phyloP scores from a whole-genome alignment of 2,888 invertebrate species.

The Drosophila neutralis region DNA sequence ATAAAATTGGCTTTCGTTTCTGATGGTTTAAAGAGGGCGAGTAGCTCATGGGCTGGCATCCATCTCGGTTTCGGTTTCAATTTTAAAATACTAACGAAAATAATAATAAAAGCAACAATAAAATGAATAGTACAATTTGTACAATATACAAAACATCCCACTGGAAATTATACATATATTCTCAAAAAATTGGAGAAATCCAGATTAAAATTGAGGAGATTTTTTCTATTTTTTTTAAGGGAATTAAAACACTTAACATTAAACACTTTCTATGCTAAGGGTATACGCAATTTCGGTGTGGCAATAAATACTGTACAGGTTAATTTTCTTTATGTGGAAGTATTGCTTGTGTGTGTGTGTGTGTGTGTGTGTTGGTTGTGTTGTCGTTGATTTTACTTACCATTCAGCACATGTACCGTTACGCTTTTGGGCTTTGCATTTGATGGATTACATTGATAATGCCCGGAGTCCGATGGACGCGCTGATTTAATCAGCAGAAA shows the following conservation, averaged over 20 bases:
- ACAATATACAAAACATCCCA: too few relatives aligned
- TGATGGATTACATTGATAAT: conserved; percentile 97
- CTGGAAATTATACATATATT: too few relatives aligned
- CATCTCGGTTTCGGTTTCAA: too few relatives aligned
- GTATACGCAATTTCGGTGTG: conserved; percentile 15
- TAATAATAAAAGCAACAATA: too few relatives aligned
- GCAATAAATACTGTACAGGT: conserved; percentile 6
- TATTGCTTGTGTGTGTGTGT: conserved; percentile 42
- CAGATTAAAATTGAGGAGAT: not conserved
- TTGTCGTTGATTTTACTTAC: conserved; percentile 87
- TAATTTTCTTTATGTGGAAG: conserved; percentile 23
- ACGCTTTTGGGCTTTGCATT: conserved; percentile 96
- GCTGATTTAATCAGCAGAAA: conserved; percentile 95
- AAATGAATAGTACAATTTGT: too few relatives aligned
- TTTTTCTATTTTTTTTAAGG: not conserved
- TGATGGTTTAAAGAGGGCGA: too few relatives aligned
- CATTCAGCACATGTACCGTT: conserved; percentile 96
- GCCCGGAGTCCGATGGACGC: conserved; percentile 93
- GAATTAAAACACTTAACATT: not conserved
- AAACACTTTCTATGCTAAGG: not conserved
- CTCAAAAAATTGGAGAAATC: too few relatives aligned
- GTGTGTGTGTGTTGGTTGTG: conserved; percentile 33
- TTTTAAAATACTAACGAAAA: too few relatives aligned
- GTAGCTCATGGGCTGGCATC: too few relatives aligned
- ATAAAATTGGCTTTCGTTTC: not conserved